Conservation (phyloP, 2,888 invertebrate species). For the Silvanus unidentatus region DNA sequence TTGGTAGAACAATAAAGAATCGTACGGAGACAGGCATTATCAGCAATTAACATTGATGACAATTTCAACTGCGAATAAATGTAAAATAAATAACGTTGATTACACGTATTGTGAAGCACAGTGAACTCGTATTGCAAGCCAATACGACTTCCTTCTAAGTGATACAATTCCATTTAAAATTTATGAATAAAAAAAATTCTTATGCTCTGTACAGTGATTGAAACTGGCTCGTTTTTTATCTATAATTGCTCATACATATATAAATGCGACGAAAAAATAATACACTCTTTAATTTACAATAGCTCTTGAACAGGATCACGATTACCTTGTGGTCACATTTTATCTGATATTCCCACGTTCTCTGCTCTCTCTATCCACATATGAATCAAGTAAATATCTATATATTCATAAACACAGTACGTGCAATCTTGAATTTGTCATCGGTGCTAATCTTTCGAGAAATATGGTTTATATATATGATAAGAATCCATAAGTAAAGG, state of each 20-base stretch:
- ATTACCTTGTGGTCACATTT: conserved; percentile 17
- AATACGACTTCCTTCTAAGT: conserved; percentile 35
- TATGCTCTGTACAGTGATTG: no score
- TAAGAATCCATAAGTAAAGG: neutral
- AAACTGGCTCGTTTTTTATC: conserved; percentile 11
- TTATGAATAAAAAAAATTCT: no score
- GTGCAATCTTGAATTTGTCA: no score
- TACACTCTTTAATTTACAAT: conserved; percentile 18
- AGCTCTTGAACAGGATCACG: conserved; percentile 18
- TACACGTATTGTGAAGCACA: conserved; percentile 30
- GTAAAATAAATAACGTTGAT: conserved; percentile 40
- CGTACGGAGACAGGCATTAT: conserved; percentile 32
- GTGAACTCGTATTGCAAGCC: conserved; percentile 33
- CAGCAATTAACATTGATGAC: conserved; percentile 43
- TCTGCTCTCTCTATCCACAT: conserved; percentile 18
- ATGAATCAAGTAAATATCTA: conserved; percentile 21
- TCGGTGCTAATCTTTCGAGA: no score
- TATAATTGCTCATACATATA: conserved; percentile 20
- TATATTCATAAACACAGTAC: conserved; percentile 22
- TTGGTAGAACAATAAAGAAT: conserved; percentile 34
- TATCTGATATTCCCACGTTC: conserved; percentile 31
- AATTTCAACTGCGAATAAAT: conserved; percentile 42
- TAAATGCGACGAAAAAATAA: conserved; percentile 12
- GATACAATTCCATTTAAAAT: conserved; percentile 17
- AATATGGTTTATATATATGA: no score